Conservation (phyloP, 2,888 invertebrate genomes). For the Anthophora plumipes region DNA sequence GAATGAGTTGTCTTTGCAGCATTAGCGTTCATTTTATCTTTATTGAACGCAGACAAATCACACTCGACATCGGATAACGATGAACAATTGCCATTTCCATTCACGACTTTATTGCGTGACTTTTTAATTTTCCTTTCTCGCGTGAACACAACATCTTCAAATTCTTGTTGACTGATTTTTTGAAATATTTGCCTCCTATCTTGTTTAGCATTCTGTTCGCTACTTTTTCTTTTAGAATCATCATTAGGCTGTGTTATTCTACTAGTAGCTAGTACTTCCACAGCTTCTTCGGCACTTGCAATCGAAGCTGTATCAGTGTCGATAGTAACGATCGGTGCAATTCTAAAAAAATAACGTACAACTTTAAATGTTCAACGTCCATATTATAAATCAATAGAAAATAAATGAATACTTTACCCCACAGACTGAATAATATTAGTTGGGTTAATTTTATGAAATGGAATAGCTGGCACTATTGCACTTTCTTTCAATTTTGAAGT, state of each 20-base stretch:
- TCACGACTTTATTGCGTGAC: conserved; percentile 46
- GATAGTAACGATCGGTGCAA: conserved; percentile 74
- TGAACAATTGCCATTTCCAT: conserved; percentile 58
- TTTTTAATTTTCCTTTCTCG: conserved; percentile 85
- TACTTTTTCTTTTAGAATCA: conserved; percentile 42
- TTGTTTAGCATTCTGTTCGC: conserved; percentile 73
- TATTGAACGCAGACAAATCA: conserved; percentile 26
- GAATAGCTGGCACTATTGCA: conserved; percentile 81
- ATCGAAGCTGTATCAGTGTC: conserved; percentile 85
- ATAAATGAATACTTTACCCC: conserved; percentile 69
- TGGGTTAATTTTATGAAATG: conserved; percentile 81
- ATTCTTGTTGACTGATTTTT: conserved; percentile 90
- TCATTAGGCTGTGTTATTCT: conserved; percentile 53
- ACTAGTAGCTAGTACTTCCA: conserved; percentile 87
- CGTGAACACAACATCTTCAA: conserved; percentile 89
- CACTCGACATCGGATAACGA: conserved; percentile 38
- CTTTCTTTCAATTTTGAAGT: conserved; percentile 83
- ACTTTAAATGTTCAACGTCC: neutral
- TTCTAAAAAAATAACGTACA: conserved; percentile 44
- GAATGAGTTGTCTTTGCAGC: conserved; percentile 74
- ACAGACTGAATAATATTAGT: conserved; percentile 80
- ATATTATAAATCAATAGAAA: neutral
- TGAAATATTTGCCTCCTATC: conserved; percentile 88
- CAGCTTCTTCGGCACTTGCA: conserved; percentile 90
- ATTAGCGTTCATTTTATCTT: conserved; percentile 62